Evolutionary conservation across 2,888 invertebrate species (phyloP), one percentile per base, ranked within the genome.

Genomic region (Xestia rhomboidea): DNA sequence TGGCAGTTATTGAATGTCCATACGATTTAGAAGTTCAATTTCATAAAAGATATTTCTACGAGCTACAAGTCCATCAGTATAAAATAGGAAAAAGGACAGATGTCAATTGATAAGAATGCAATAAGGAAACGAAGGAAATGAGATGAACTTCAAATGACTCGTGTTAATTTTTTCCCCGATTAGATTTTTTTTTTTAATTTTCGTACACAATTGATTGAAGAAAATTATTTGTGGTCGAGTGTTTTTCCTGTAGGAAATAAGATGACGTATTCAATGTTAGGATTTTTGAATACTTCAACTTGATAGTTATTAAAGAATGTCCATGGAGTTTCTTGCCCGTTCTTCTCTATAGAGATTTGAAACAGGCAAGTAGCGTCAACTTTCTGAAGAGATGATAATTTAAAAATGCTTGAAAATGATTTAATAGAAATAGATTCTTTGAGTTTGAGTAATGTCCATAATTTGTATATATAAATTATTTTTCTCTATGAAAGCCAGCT

Each of bases 91-190:
- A 21, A 51, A 38, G 24, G 79, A 67, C 83, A 75, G 79, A 79
- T 75, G 79, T 75, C 79, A 75, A 72, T 72, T 79, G 75, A 82
- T 82, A 83, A 79, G 79, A 79, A 72, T 66, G 71, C 54, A 82
- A 82, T 83, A 75, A 83, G 68, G 79, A 83, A 82, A 21, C n/a
- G 4, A n/a, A 62, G 75, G 83, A 79, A 82, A 82, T 83, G 62
- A 79, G 75, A 72, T 72, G 72, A 69, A 83, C 71, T 71, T 71
- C 51, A 69, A 82, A 82, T 82, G 68, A 66, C 60, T 69, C 34
- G 70, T 64, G 46, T 64, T 82, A 74, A 79, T 82, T 82, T 82
- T 46, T 67, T 54, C 15, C 41, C 15, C 24, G 44, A 73, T 44
- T 60, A 2, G 4, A 15, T 34, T 60, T 51, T 49, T 60, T 64